Base-by-base conservation (phyloP, 2,888 invertebrate species). In the Teinopalpus imperialis region DNA sequence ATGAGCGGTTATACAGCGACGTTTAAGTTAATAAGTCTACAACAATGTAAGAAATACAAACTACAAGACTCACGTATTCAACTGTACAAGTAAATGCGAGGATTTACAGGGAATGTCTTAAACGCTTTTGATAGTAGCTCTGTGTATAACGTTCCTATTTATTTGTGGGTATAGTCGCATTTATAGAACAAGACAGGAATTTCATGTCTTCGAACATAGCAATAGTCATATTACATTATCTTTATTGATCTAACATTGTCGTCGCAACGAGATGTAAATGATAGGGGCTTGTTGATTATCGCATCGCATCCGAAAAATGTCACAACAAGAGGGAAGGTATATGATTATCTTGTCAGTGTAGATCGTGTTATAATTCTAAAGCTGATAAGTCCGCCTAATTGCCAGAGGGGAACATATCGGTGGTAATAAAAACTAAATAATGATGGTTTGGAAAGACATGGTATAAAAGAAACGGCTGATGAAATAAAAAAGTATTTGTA, bases 281-380 rank as follows among this genome's bases (percentile, higher is more conserved):
- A 23, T 23, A 13, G 14, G 2, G 23, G 23, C 21, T 35, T 23
- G 14, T 12, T 8, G 13, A 12, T 12, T 29, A 20, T 18, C 8
- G 13, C n/a, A 18, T 35, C 23, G 35, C n/a, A n/a, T 35, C 13
- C 7, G n/a, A 23, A 23, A 13, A 23, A 35, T 35, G 35, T 35
- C 35, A 35, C 23, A 35, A 23, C 13, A 13, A 21, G 13, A 23
- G 4, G 14, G 7, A 13, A 34, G 32, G n/a, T n/a, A 48, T 50
- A 14, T 21, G 29, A 42, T 16, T 14, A 7, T 42, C 24, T 42
- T 42, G 14, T 23, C 40, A 31, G 35, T 23, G 12, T 34, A 56
- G 50, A 54, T 51, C 52, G 45, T 46, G 31, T 21, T 50, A 50
- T 52, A 48, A 53, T 49, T 51, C 45, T 43, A 39, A 44, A 57